Evolutionary conservation across 1,140 invertebrate species (phyloP).

Genomic region (Augochlora pura): DNA sequence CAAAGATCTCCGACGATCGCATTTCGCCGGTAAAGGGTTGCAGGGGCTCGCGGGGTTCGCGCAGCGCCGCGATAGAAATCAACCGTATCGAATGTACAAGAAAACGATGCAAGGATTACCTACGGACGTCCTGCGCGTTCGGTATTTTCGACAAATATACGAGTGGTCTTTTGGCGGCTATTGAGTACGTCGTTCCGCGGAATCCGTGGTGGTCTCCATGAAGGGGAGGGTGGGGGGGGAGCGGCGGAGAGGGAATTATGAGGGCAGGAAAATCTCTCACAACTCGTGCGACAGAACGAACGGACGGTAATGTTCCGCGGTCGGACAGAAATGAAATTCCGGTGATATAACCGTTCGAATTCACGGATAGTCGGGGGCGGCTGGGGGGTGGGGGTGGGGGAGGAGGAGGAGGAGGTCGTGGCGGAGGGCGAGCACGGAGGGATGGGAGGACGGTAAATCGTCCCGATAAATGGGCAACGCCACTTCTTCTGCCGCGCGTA

Average conservation of each 20-base stretch:
- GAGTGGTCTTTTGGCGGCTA: constrained; percentile 26
- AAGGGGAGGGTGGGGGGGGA: background rate
- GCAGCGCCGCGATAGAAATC: background rate
- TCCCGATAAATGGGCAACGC: constrained; percentile 60
- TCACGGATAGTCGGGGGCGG: constrained; percentile 63
- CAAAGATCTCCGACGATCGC: no score
- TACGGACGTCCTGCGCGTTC: background rate
- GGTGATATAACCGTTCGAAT: constrained; percentile 75
- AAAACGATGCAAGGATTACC: background rate
- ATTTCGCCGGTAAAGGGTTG: no score
- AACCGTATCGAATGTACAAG: background rate
- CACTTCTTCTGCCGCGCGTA: constrained; percentile 60
- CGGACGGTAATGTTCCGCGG: constrained; percentile 70
- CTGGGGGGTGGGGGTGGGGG: background rate
- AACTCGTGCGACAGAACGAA: constrained; percentile 62
- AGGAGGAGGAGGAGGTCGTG: background rate
- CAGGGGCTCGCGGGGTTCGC: no score
- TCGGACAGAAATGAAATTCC: constrained; percentile 77
- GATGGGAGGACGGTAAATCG: constrained; percentile 61
- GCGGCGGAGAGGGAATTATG: constrained; percentile 44
- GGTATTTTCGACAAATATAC: constrained; percentile 21
- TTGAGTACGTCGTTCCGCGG: constrained; percentile 46
- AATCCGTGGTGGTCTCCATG: constrained; percentile 34
- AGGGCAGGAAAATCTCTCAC: constrained; percentile 52
- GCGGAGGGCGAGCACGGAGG: background rate